Base-by-base conservation (phyloP, 2,113 vertebrate species). In the Periophthalmus modestus region DNA sequence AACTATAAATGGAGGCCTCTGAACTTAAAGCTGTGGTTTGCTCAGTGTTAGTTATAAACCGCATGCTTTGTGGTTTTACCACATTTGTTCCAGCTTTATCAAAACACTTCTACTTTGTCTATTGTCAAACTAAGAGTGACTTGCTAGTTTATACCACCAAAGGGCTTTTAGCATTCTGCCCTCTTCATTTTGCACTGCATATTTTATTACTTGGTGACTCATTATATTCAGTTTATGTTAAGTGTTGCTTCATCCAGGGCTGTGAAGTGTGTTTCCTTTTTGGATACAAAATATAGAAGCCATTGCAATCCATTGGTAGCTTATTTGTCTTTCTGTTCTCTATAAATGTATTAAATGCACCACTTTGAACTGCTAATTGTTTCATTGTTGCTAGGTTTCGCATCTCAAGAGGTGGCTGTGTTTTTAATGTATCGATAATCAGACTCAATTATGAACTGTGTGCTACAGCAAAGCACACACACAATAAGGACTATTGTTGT, bases 161-260 rank as follows among this genome's bases (percentile, higher is more conserved):
- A 43, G 9, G 4, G 36, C 67, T 21, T 63, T 19, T 28, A 43
- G 66, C 24, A 0, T 1, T 68, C 47, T 39, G 10, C 36, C 43
- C 48, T 52, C 33, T 58, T 62, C 47, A 52, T 4, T 28, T 47
- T 66, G 16, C 68, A 23, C 73, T 63, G 24, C 5, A 33, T 73
- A 57, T 77, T 74, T 78, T 74, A 67, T 66, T 36, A 33, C 74
- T 28, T 34, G 2, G 47, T 47, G 63, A 77, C 71, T 84, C 70
- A 62, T 80, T 83, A 71, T 50, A 65, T 79, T 79, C 55, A 34
- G 6, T 59, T 78, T 72, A 54, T 33, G 28, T 79, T 57, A 3
- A 75, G 69, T 34, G 72, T 33, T 66, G 59, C 82, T 81, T 68
- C 61, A 75, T 57, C 68, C 78, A 75, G 80, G 77, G 66, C 67